Evolutionary conservation across 2,113 vertebrate species (phyloP).

Genomic region (Ivindomyrus marchei): DNA sequence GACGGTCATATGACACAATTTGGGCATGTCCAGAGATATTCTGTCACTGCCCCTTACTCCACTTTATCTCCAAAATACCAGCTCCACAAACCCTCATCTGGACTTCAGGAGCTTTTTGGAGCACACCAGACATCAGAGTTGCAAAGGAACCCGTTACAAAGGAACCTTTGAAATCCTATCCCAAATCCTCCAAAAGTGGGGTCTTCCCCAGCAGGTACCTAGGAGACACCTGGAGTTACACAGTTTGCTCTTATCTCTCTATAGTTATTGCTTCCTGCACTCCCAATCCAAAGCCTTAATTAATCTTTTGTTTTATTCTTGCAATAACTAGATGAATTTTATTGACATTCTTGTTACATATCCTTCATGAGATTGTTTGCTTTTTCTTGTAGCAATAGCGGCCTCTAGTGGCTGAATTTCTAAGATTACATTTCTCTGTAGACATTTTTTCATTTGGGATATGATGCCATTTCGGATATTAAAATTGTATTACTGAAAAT

Average conservation of each 20-base stretch:
- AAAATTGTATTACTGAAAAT: neutral
- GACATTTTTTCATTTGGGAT: neutral
- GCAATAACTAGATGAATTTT: neutral
- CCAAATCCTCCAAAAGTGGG: neutral
- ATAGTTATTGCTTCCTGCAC: neutral
- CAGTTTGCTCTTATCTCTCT: neutral
- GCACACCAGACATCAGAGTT: neutral
- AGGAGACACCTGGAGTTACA: neutral
- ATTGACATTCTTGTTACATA: neutral
- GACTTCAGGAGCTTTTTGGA: neutral
- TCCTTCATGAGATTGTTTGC: neutral
- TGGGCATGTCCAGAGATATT: neutral
- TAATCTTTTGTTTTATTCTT: neutral
- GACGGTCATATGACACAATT: neutral
- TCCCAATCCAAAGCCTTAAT: neutral
- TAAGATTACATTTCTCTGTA: neutral
- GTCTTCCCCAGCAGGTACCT: neutral
- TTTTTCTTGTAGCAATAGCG: neutral
- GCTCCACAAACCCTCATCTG: neutral
- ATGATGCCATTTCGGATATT: neutral
- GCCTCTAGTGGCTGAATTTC: neutral
- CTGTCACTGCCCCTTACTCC: neutral
- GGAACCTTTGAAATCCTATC: neutral
- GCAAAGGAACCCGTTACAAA: neutral
- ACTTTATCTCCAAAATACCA: neutral